Conservation (phyloP, 2,113 vertebrate species). For the Rhodinocichla rosea region DNA sequence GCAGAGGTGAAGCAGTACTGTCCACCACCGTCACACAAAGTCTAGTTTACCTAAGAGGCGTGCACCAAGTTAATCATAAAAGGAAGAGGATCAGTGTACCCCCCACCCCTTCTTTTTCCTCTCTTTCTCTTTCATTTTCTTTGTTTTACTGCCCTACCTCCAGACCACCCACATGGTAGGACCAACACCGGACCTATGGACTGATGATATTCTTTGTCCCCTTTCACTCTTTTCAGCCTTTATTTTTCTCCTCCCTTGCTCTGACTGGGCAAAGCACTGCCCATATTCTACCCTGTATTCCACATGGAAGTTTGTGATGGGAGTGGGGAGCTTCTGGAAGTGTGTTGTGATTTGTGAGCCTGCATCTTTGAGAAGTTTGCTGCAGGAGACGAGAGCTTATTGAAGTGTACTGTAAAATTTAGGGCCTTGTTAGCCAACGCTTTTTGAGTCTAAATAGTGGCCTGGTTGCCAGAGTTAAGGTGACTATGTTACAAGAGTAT, state of each 20-base stretch:
- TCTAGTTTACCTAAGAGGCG: neutral
- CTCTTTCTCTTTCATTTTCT: neutral
- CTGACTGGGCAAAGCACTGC: neutral
- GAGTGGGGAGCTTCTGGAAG: neutral
- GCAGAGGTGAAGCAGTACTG: neutral
- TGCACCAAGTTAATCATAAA: neutral
- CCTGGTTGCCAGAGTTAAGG: neutral
- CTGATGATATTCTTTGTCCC: neutral
- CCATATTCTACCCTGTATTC: neutral
- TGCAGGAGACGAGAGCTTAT: neutral
- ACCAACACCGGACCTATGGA: neutral
- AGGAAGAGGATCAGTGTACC: accelerated
- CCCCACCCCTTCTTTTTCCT: accelerated
- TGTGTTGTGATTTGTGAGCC: neutral
- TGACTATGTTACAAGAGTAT: neutral
- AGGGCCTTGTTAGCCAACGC: neutral
- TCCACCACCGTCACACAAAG: neutral
- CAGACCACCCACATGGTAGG: neutral
- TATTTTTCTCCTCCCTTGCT: neutral
- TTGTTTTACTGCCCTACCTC: neutral
- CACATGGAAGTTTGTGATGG: neutral
- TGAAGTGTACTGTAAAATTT: neutral
- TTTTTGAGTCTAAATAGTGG: neutral
- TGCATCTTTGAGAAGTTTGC: neutral
- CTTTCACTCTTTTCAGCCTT: neutral